Base-by-base conservation (phyloP, 2,888 invertebrate species). In the Heliconius cydno region DNA sequence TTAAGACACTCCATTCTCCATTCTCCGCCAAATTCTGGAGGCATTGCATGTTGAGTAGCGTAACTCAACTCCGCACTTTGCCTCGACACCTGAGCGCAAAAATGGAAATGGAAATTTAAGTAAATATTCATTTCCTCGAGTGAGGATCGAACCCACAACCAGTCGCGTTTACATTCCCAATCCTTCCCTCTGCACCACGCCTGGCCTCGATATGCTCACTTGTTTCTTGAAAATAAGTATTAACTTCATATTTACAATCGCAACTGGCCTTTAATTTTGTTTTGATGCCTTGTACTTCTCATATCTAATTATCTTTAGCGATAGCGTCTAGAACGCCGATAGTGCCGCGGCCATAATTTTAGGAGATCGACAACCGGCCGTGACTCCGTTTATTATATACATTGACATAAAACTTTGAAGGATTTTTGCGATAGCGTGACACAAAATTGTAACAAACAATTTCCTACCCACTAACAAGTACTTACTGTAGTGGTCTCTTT, bases 341-440 rank as follows among this genome's bases (percentile, higher is more conserved):
- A 92, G 90, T 86, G 85, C 84, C 87, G 85, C 90, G 93, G 90
- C 92, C 91, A 92, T 92, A 92, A 92, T 93, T 91, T 92, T 92
- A 92, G 87, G 93, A 94, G 94, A 94, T 94, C 94, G 92, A 91
- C 90, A 93, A 92, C 93, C 94, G 93, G 85, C 94, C 94, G 82
- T 94, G 94, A 94, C 94, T 94, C 89, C 90, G 90, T 92, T 93
- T 92, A 88, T 89, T 86, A 86, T 87, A 88, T 84, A 87, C 87
- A 87, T 87, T 86, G 85, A 84, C 86, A 86, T 88, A 91, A 91
- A 88, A 88, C 85, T 85, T 85, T 87, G 90, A 92, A 92, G 93
- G 93, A 91, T 92, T 89, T 90, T 85, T 84, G 86, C 86, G 94
- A 94, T 94, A 94, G 92, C 88, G 84, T 90, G 92, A 90, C 91